These are phyloP conservation scores for Acanthococcus lagerstroemiae DNA, from an alignment of 2,888 invertebrate genomes.

Conservation along the genomic window DNA sequence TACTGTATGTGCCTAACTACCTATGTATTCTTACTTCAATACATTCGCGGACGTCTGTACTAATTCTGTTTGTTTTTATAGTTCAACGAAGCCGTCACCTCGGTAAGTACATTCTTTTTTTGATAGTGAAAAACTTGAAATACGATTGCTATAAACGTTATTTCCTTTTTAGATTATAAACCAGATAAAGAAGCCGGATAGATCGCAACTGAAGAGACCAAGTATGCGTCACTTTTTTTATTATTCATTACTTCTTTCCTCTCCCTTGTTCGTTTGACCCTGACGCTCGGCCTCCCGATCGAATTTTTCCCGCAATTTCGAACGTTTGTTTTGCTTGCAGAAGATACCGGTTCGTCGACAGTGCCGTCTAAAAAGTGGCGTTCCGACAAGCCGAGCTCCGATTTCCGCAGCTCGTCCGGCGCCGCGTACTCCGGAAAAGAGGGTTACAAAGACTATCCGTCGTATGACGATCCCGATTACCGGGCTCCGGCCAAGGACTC, in stretches of 20 bases:
- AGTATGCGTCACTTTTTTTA: background rate
- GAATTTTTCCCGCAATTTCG: background rate
- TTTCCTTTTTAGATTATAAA: slow-evolving; percentile 4
- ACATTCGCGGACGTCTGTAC: too few species aligned
- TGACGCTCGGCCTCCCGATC: background rate
- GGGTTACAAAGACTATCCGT: background rate
- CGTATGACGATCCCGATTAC: slow-evolving; percentile 13
- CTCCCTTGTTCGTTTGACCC: too few species aligned
- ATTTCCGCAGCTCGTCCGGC: background rate
- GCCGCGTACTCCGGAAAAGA: background rate
- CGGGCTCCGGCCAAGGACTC: background rate
- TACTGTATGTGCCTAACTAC: too few species aligned
- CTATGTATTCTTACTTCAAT: too few species aligned
- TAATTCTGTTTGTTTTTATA: too few species aligned
- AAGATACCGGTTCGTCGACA: background rate
- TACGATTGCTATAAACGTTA: background rate
- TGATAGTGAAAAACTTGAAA: background rate
- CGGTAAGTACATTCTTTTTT: background rate
- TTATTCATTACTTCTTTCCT: background rate
- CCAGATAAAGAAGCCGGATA: slow-evolving; percentile 15
- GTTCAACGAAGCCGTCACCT: background rate
- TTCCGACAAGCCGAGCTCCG: slow-evolving; percentile 8
- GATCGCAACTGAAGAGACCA: slow-evolving; percentile 3
- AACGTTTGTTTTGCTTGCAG: background rate
- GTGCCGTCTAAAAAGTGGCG: slow-evolving; percentile 22